Evolutionary conservation across 2,113 vertebrate species (phyloP).

Genomic region (Murina feae): DNA sequence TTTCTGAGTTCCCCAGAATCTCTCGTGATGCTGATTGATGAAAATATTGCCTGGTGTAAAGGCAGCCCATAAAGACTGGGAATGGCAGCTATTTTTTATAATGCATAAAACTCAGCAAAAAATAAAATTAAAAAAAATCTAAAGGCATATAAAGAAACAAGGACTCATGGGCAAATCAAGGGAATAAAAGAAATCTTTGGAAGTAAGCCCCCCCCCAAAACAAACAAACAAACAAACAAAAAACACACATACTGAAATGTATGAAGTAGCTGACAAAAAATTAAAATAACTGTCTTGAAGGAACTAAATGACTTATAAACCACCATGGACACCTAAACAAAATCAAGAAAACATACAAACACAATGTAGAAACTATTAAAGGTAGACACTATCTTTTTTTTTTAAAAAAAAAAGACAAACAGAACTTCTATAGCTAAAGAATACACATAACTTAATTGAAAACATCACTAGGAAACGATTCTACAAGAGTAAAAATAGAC

Average conservation of each 20-base stretch:
- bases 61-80: background rate
- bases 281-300: background rate
- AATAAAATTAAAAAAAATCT: background rate
- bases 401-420: background rate
- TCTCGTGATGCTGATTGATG: background rate
- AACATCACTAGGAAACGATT: background rate
- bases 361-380: background rate
- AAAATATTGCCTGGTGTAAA: background rate
- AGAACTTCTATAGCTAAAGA: background rate
- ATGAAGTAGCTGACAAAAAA: background rate
- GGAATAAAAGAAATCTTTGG: background rate
- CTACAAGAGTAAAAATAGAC: background rate
- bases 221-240: too few species aligned
- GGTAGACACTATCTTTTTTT: background rate
- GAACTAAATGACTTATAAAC: background rate
- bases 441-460: background rate
- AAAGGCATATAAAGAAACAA: background rate
- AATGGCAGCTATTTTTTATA: background rate
- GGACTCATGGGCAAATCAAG: background rate
- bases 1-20: background rate
- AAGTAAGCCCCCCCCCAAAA: background rate
- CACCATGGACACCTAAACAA: background rate
- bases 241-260: too few species aligned
- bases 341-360: background rate
- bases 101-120: background rate